Base-by-base conservation (phyloP, 1,140 invertebrate genomes). In the Drosophila lacteicornis region DNA sequence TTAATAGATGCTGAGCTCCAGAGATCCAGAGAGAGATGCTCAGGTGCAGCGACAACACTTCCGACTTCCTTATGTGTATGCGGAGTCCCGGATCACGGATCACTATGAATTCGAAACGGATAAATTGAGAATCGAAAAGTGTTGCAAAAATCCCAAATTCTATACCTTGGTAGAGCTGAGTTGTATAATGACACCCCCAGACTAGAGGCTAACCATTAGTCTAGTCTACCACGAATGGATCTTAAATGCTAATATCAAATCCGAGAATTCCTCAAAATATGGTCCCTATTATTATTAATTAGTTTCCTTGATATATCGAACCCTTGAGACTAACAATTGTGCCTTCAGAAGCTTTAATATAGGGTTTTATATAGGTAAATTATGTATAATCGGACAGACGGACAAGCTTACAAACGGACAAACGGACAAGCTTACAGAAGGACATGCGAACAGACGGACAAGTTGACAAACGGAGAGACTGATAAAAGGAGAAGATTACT, bases 1-100 rank as follows among this genome's bases (percentile, higher is more conserved):
- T 70, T 70, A 55, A 55, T 56, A 68, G 67, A 68, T 45, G 66
- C 46, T 25, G 33, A 13, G 19, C 38, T 30, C 27, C 27, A 30
- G 27, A 30, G 27, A 30, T 30, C 6, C 25, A 47, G 17, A 22
- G 15, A 9, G 51, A 55, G 53, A 55, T 38, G 53, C 36, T 19
- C 36, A 40, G 19, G 40, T 55, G 53, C 53, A 55, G 36, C 22
- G 53, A 56, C 36, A 40, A 11, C 13, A 22, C 19, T 25, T 25
- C 22, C 22, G 22, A 22, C 58, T 66, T 46, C n/a, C 42, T 46
- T 40, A 17, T 47, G 58, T 69, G 51, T 45, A 66, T 66, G 47
- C 66, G 66, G 25, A 66, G 38, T 47, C 42, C 27, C 17, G 40
- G 38, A 36, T 36, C 7, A 17, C 42, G 58, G 38, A 45, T 15